These are phyloP conservation scores for Plectrocnemia conspersa DNA, from an alignment of 1,140 invertebrate species.

Conservation along the genomic window DNA sequence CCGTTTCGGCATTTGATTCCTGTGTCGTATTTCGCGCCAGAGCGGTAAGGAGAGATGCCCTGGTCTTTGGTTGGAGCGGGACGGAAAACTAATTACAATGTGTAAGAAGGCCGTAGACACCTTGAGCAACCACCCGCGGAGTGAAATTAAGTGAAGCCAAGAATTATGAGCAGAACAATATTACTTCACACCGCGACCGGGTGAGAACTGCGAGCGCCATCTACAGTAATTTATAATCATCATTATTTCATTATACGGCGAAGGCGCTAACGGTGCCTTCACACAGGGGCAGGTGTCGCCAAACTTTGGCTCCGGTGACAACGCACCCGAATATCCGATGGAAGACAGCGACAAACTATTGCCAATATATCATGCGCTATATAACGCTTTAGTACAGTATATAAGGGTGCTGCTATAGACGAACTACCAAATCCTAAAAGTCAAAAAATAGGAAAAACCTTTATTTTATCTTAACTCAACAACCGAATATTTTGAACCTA, in stretches of 20 bases:
- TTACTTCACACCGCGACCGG: constrained; percentile 33
- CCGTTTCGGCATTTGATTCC: constrained; percentile 27
- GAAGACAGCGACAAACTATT: constrained; percentile 29
- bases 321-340: constrained; percentile 11
- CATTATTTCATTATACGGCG: constrained; percentile 34
- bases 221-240: constrained; percentile 35
- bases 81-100: constrained; percentile 29
- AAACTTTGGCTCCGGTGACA: constrained; percentile 23
- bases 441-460: too few relatives aligned
- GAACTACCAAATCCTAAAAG: too few relatives aligned
- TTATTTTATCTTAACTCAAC: too few relatives aligned
- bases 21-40: constrained; percentile 27
- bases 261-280: constrained; percentile 9
- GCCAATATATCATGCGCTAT: too few relatives aligned
- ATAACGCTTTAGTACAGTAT: too few relatives aligned
- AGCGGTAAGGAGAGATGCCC: constrained; percentile 14
- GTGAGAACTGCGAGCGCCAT: constrained; percentile 28
- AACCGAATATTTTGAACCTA: too few relatives aligned
- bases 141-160: constrained; percentile 36
- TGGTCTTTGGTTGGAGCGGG: constrained; percentile 3
- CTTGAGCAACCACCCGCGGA: constrained; percentile 27
- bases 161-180: constrained; percentile 37
- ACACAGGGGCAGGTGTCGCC: constrained; percentile 16
- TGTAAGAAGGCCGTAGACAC: constrained; percentile 23
- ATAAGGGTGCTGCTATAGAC: too few relatives aligned